Base-by-base conservation (phyloP, 1,140 invertebrate species). In the Formica selysi region DNA sequence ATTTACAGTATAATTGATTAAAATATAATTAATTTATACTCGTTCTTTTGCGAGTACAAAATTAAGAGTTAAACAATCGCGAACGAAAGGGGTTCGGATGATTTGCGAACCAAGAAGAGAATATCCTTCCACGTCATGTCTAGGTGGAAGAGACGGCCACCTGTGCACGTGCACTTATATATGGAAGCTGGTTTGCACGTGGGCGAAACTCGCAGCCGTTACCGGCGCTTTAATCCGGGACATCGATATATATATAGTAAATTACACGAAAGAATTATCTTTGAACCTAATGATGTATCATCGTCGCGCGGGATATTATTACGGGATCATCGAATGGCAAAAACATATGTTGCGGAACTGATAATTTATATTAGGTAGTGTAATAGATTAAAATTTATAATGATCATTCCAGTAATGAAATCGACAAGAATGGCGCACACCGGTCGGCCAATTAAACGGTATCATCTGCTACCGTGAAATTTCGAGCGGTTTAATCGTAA, bases 401-500 rank as follows among this genome's bases (percentile, higher is more conserved):
- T 78, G 84, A 68, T 51, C 41, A 36, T 48, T 84, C 65, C 32
- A 76, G 64, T 83, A 67, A 86, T 51, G 73, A 86, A 89, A 86
- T 79, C 73, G 87, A 89, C 80, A 74, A 61, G 54, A 85, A 85
- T 51, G 32, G 13, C 54, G 26, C 62, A 61, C 65, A 87, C 57
- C 86, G 89, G 61, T 32, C 76, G 81, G 81, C 84, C 79, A 85
- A 86, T 88, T 84, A 87, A 87, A 78, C 85, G 89, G 84, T 90
- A 90, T 85, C 90, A 91, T 91, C 90, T 91, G 90, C 89, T 85
- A 79, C 78, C 89, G 87, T 91, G 87, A 91, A 91, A 87, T 90
- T 91, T 91, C 83, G 84, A 81, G 48, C 76, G 76, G 86, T 83
- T 85, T 62, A 71, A 80, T 81, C 86, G 83, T 89, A 86, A 83